Base-by-base conservation (phyloP, 2,113 vertebrate species). In the Sebastes fasciatus region DNA sequence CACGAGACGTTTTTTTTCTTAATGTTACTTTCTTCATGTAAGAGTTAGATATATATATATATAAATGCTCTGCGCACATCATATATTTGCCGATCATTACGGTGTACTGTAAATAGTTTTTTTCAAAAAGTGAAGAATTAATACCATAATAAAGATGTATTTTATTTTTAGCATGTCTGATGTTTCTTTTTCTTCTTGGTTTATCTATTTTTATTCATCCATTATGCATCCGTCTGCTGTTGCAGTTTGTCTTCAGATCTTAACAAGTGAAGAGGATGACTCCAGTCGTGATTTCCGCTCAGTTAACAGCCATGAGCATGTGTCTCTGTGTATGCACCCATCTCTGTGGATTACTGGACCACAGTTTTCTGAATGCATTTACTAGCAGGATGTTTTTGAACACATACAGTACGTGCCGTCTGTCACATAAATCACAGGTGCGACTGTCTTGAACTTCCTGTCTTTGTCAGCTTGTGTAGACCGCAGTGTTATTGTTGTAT, bases 141-240 rank as follows among this genome's bases (percentile, higher is more conserved):
- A 92, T 85, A 89, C 67, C 85, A 78, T 90, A 95, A 94, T 95
- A 95, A 95, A 96, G 78, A 93, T 91, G 74, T 85, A 91, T 93
- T 95, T 95, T 95, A 92, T 93, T 95, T 95, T 93, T 91, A 92
- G 82, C 74, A 63, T 60, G 77, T 80, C 19, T 91, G 61, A 54
- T 74, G 65, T 12, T 81, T 73, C 72, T 51, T 17, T 82, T 43
- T 23, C 5, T 26, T 43, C 9, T 66, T 4, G 13, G 11, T 49
- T 61, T 64, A 14, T 67, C 21, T 82, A 61, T 82, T 83, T 83
- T 55, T 69, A 71, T 79, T 69, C 42, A 42, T 73, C 42, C 57
- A 16, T 89, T 65, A 21, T 82, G 74, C 23, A 46, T 86, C 64
- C 1, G 12, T 66, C 43, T 71, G 58, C 67, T 70, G 48, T 74